phyloP scores from a whole-genome alignment of 2,797 vertebrate species.

The Vultur gryphus region DNA sequence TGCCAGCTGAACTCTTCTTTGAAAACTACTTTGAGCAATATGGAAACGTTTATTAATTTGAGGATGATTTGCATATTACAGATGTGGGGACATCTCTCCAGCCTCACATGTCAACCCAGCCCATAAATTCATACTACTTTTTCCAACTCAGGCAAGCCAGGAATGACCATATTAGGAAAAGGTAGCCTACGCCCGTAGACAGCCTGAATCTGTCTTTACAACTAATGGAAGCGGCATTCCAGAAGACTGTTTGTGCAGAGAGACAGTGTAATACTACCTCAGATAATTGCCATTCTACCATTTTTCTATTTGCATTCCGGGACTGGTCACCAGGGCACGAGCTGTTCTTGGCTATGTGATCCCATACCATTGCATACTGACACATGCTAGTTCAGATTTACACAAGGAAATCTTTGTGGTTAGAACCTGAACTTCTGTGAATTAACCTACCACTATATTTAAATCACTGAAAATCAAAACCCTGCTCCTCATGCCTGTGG shows the following conservation, averaged over 20 bases:
- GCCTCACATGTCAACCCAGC: background rate
- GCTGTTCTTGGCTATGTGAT: slow-evolving; percentile 10
- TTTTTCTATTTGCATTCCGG: background rate
- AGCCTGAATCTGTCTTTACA: background rate
- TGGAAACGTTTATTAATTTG: background rate
- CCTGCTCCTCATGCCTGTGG: background rate
- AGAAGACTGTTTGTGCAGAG: background rate
- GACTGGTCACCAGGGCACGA: background rate
- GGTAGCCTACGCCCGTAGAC: background rate
- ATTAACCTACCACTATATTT: slow-evolving; percentile 47
- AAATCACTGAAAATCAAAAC: slow-evolving; percentile 44
- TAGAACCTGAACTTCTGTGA: slow-evolving; percentile 27
- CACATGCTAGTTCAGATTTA: slow-evolving; percentile 3
- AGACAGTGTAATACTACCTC: background rate
- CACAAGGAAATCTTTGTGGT: slow-evolving; percentile 39
- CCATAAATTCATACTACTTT: background rate
- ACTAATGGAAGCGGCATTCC: background rate
- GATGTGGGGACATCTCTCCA: background rate
- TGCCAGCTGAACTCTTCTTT: background rate
- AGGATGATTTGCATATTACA: background rate
- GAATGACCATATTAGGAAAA: background rate
- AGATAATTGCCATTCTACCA: background rate
- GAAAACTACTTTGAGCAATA: background rate
- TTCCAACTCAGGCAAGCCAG: background rate
- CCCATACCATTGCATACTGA: background rate